These are phyloP conservation scores for Triops longicaudatus DNA, from an alignment of 1,140 invertebrate species.

Conservation along the genomic window DNA sequence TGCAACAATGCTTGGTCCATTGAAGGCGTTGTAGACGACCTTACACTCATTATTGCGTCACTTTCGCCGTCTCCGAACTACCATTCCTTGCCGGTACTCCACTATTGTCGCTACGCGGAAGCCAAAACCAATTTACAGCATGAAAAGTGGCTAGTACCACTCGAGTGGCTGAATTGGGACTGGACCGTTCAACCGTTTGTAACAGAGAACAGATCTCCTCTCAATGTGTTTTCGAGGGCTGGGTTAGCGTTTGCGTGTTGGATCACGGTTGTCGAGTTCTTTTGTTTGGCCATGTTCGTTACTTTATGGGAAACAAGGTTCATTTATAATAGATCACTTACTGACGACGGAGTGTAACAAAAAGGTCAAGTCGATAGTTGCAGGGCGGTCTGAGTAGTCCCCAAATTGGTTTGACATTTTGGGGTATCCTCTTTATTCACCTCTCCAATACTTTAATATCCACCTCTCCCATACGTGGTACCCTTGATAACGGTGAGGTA, in stretches of 20 bases:
- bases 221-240: not conserved
- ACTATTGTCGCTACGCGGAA: not conserved
- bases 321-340: not conserved
- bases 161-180: not conserved
- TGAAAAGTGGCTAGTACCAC: too few relatives aligned
- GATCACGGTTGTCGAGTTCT: not conserved
- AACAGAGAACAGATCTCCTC: not conserved
- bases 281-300: not conserved
- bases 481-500: not conserved
- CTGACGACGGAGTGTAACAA: not conserved
- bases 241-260: not conserved
- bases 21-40: not conserved
- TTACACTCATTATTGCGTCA: not conserved
- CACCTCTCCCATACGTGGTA: not conserved
- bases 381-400: not conserved
- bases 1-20: constrained; percentile 11
- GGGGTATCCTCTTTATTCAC: not conserved
- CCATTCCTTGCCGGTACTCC: not conserved
- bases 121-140: too few relatives aligned
- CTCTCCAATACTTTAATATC: not conserved
- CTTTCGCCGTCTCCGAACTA: not conserved
- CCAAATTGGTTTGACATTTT: constrained; percentile 1
- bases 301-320: not conserved
- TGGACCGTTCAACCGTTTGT: not conserved
- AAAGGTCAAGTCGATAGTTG: constrained; percentile 1